Base-by-base conservation (phyloP, 2,113 vertebrate genomes). In the Gila orcuttii region DNA sequence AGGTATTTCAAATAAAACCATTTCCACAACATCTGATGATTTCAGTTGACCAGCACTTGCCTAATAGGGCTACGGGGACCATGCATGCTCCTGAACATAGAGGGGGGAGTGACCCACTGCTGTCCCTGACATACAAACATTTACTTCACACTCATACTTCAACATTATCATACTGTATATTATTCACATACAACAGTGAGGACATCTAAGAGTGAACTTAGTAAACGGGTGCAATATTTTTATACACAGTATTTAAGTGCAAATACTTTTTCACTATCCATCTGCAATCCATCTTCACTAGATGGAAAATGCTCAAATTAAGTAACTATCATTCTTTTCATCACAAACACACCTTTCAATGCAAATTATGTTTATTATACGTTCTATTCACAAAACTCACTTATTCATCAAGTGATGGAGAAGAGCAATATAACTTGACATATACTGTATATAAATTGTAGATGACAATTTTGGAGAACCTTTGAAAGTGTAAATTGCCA, bases 1-100 rank as follows among this genome's bases (percentile, higher is more conserved):
- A 75, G 42, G 42, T 42, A 39, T 75, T 64, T 28, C 3, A 81
- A 75, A 82, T 62, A 31, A 75, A 86, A 64, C 25, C 19, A 17
- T 28, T 86, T 75, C 42, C 64, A 39, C 42, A 28, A 73, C 19
- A 3, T 59, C 36, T 47, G 28, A 31, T 42, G 31, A 71, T 33
- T 80, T 79, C 6, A 52, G 62, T 11, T 23, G 76, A 8, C 60
- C 23, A 45, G 17, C 21, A 47, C 17, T 31, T 77, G 83, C 45
- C 13, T 78, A 80, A 73, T 33, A 25, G 64, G 66, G 31, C 50
- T 10, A 47, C n/a, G 0, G 84, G 77, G 64, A 33, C 13, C 3
- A 7, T n/a, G 3, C 17, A 28, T 73, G 66, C 7, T n/a, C 60
- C 28, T 47, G 28, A 59, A 60, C 2, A 55, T n/a, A n/a, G 28